A percentile compares a stretch with the other conserved stretches of the same genome.
Evolutionary conservation across 2,888 invertebrate species (phyloP).

Genomic region (Cephus pygmeus): DNA sequence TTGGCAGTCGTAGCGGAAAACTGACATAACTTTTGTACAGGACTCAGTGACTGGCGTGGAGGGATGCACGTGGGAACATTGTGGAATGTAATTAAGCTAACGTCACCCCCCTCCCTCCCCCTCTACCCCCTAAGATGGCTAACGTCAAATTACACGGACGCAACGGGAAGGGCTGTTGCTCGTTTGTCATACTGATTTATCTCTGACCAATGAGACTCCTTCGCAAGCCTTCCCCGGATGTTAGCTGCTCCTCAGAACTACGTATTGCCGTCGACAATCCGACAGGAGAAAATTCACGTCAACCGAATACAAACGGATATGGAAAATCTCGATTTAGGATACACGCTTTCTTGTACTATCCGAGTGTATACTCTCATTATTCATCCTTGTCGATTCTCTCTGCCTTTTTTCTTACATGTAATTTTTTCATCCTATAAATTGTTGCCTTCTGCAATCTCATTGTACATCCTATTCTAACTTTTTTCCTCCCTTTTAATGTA

Average conservation of each 20-base stretch:
- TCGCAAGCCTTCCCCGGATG: neutral
- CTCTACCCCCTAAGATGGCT: constrained; percentile 41
- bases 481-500: constrained; percentile 11
- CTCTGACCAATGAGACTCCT: constrained; percentile 25
- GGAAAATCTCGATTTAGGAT: neutral
- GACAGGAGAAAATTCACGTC: neutral
- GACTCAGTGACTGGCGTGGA: constrained; percentile 46
- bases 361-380: neutral
- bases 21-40: constrained; percentile 47
- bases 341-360: neutral
- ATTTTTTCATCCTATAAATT: no score
- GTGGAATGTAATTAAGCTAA: constrained; percentile 62
- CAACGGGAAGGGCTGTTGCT: constrained; percentile 13
- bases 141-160: constrained; percentile 57
- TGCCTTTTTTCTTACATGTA: neutral
- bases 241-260: neutral
- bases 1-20: neutral
- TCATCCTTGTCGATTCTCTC: neutral
- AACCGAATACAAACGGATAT: neutral
- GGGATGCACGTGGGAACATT: constrained; percentile 27
- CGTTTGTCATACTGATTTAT: constrained; percentile 60
- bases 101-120: constrained; percentile 22
- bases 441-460: no score
- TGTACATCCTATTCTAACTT: neutral
- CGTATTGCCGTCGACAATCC: no score